Conservation (phyloP, 2,888 invertebrate species). For the Synergus itoensis region DNA sequence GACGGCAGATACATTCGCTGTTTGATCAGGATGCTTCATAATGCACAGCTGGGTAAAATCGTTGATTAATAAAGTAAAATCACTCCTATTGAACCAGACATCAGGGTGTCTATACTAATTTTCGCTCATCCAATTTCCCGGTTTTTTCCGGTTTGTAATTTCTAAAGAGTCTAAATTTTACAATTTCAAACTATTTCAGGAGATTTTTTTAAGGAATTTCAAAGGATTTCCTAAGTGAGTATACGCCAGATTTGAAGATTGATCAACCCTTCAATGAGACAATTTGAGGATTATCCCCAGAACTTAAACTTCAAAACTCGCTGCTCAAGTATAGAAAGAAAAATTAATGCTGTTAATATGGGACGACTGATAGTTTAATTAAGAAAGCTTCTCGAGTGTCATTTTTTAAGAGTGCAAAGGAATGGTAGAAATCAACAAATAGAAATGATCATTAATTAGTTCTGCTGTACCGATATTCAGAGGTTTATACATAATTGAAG, state of each 20-base stretch:
- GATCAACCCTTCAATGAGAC: constrained; percentile 12
- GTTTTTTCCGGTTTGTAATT: background rate
- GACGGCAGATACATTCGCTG: background rate
- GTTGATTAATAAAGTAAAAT: background rate
- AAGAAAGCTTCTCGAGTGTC: background rate
- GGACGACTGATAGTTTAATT: constrained; percentile 15
- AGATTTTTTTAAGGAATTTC: background rate
- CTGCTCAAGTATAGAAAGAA: background rate
- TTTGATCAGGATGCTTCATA: background rate
- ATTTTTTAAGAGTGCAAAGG: background rate
- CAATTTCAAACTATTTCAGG: background rate
- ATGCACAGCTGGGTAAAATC: background rate
- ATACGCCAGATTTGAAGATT: no score
- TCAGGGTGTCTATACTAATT: no score
- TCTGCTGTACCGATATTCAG: background rate
- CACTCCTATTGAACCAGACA: background rate
- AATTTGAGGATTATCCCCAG: constrained; percentile 40
- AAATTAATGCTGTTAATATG: background rate
- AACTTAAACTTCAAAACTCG: background rate
- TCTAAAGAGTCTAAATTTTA: constrained; percentile 2
- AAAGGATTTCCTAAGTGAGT: no score
- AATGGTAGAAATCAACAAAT: background rate
- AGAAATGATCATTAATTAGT: background rate
- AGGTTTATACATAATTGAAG: background rate
- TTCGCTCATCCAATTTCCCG: background rate